Conservation (phyloP, 64 coral and sea anemone genomes). For the Porites lutea region DNA sequence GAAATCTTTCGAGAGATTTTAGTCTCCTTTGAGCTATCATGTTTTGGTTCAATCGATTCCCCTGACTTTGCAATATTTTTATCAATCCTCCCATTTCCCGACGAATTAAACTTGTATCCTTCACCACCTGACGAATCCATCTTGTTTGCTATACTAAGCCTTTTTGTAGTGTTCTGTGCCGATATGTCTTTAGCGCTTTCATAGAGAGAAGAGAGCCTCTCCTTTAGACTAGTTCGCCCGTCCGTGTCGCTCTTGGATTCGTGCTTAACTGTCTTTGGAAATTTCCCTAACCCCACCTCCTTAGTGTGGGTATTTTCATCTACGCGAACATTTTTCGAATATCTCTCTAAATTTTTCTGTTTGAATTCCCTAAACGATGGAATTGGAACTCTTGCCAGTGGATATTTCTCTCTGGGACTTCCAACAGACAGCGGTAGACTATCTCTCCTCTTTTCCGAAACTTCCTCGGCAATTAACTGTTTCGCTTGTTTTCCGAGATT, state of each 20-base stretch:
- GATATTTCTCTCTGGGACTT: slow-evolving; percentile 47
- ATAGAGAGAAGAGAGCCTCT: slow-evolving; percentile 24
- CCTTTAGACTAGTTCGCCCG: not conserved
- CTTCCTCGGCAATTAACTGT: not conserved
- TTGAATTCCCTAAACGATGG: slow-evolving; percentile 91
- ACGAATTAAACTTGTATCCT: not conserved
- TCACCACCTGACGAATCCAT: not conserved
- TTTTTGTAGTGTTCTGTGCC: slow-evolving; percentile 12
- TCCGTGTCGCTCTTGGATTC: not conserved
- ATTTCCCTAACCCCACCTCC: not conserved
- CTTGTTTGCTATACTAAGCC: not conserved
- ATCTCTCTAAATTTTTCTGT: slow-evolving; percentile 35
- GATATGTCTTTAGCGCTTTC: slow-evolving; percentile 43
- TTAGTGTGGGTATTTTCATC: not conserved
- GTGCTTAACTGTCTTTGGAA: not conserved
- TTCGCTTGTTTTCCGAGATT: slow-evolving; percentile 5
- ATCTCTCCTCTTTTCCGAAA: slow-evolving; percentile 6
- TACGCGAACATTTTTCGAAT: slow-evolving; percentile 23
- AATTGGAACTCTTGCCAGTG: slow-evolving; percentile 77
- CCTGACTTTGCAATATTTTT: not conserved
- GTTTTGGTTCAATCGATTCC: not conserved
- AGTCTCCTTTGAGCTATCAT: not conserved
- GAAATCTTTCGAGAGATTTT: slow-evolving; percentile 18
- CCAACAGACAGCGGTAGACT: not conserved
- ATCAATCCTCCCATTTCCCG: not conserved